Conservation (phyloP, 2,797 vertebrate species). For the Megaceryle alcyon region DNA sequence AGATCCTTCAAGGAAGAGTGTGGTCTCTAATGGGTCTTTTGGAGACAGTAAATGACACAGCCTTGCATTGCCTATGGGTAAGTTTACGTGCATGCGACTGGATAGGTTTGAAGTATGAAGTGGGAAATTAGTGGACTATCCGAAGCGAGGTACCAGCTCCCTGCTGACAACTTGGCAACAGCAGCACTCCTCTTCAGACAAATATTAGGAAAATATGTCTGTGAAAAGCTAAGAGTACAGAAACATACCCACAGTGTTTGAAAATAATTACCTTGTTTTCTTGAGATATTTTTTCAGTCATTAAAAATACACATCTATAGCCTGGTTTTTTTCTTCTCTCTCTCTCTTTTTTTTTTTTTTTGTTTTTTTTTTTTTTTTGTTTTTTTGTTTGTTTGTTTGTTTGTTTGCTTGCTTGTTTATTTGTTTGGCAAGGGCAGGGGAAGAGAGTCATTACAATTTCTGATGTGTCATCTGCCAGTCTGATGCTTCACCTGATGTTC, state of each 20-base stretch:
- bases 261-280: neutral
- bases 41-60: neutral
- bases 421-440: neutral
- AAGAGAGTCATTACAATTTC: neutral
- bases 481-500: neutral
- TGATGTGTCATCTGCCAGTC: constrained; percentile 12
- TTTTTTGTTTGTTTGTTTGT: no score
- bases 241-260: neutral
- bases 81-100: neutral
- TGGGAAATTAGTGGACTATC: neutral
- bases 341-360: no score
- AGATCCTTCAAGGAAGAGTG: neutral
- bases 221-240: neutral
- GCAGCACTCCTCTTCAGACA: neutral
- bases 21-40: neutral
- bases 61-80: neutral
- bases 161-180: neutral
- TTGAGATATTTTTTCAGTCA: neutral
- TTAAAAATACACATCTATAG: neutral
- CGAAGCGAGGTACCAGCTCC: neutral
- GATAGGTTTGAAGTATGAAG: neutral
- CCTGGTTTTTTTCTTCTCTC: neutral
- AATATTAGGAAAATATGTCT: neutral
- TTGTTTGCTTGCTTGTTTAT: no score
- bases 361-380: no score